Percentiles rank a stretch among this genome's conserved stretches.
phyloP scores from a whole-genome alignment of 1,140 invertebrate species.

The Popillia japonica region DNA sequence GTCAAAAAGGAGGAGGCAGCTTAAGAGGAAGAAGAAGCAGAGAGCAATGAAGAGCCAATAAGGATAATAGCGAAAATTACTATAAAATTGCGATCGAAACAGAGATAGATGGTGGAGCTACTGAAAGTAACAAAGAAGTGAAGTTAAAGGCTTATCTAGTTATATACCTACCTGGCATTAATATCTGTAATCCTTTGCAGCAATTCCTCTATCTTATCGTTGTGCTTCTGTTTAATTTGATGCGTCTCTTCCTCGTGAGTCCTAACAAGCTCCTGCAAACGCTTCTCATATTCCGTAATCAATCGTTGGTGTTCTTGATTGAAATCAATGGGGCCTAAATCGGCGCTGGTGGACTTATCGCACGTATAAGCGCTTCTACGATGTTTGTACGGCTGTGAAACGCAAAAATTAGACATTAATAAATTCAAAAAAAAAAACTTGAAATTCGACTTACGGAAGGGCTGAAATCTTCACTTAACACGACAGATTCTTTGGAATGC shows the following conservation, averaged over 20 bases:
- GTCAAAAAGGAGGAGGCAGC: too few species aligned
- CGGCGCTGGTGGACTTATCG: conserved; percentile 65
- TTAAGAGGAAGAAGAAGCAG: too few species aligned
- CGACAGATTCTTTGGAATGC: conserved; percentile 76
- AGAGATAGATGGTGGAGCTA: too few species aligned
- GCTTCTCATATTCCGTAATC: conserved; percentile 74
- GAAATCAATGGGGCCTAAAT: conserved; percentile 59
- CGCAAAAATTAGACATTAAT: too few species aligned
- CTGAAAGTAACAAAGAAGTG: too few species aligned
- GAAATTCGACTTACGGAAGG: conserved; percentile 46
- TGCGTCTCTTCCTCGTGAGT: conserved; percentile 74
- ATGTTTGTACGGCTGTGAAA: conserved; percentile 46
- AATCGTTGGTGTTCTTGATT: conserved; percentile 72
- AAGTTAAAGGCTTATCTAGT: too few species aligned
- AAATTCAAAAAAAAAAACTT: too few species aligned
- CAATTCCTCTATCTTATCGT: conserved; percentile 80
- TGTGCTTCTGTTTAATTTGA: conserved; percentile 77
- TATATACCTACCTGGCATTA: conserved; percentile 77
- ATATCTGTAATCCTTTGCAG: conserved; percentile 81
- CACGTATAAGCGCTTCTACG: conserved; percentile 61
- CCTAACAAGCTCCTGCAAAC: conserved; percentile 76
- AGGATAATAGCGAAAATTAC: too few species aligned
- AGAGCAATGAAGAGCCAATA: too few species aligned
- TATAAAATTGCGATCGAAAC: too few species aligned
- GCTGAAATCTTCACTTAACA: conserved; percentile 47